Evolutionary conservation across 2,797 vertebrate species (phyloP).

Genomic region (Potorous gilbertii): DNA sequence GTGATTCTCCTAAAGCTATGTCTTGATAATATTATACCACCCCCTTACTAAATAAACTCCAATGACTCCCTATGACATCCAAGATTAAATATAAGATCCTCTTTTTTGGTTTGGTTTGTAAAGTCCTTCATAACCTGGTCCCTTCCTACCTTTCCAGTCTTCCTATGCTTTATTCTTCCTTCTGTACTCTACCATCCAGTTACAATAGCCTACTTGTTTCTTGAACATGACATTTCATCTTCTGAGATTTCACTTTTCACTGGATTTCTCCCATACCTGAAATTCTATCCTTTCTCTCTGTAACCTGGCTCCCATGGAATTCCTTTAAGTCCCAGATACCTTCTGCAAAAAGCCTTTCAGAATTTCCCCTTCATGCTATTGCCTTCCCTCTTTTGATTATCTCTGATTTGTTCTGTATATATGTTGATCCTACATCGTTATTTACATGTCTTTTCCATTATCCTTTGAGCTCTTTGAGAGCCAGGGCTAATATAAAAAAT

Average conservation of each 20-base stretch:
- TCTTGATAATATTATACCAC: not conserved
- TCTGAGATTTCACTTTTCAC: not conserved
- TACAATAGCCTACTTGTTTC: not conserved
- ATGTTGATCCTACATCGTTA: not conserved
- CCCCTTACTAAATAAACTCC: not conserved
- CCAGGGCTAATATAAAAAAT: not conserved
- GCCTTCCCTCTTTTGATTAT: not conserved
- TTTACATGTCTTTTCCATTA: not conserved
- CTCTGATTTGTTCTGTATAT: not conserved
- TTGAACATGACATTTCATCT: not conserved
- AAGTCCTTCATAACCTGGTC: not conserved
- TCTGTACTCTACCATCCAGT: not conserved
- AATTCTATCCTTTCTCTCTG: not conserved
- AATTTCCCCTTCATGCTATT: not conserved
- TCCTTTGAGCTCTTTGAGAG: not conserved
- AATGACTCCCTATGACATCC: not conserved
- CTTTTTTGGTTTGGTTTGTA: not conserved
- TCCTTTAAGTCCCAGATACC: not conserved
- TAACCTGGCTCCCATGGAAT: not conserved
- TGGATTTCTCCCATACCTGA: not conserved
- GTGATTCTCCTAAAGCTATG: not conserved
- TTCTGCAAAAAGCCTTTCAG: not conserved
- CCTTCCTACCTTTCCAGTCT: not conserved
- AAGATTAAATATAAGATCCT: not conserved
- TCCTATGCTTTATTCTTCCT: not conserved